phyloP scores from a whole-genome alignment of 2,113 vertebrate species.

The Heliornis fulica region DNA sequence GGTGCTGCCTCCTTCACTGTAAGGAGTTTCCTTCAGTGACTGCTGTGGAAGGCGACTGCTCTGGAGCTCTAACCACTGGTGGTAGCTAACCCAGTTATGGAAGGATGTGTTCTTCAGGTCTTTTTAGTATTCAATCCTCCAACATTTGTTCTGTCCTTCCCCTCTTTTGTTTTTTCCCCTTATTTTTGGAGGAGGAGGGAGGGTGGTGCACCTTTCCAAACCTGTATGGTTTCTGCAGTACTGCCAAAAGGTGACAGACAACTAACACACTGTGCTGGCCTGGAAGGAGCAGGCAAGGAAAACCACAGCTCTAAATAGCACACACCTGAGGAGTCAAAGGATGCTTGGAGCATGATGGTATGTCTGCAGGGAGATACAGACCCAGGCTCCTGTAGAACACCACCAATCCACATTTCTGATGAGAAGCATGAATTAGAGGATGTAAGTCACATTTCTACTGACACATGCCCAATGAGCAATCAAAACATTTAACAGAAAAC shows the following conservation, averaged over 20 bases:
- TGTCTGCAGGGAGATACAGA: neutral
- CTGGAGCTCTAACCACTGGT: neutral
- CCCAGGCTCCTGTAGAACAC: neutral
- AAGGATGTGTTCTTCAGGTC: neutral
- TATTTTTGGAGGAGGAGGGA: neutral
- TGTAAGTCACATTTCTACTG: neutral
- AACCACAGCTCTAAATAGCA: neutral
- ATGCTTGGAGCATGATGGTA: neutral
- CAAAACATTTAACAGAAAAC: neutral
- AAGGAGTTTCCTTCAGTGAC: neutral
- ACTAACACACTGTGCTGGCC: neutral
- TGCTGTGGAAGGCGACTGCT: neutral
- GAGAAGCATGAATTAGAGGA: neutral
- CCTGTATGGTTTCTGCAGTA: rapidly evolving
- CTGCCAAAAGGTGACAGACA: neutral
- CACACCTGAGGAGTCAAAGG: neutral
- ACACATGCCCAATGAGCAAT: neutral
- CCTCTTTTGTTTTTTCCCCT: rapidly evolving
- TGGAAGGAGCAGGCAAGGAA: neutral
- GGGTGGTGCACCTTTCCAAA: neutral
- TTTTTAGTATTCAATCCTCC: neutral
- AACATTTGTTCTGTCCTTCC: neutral
- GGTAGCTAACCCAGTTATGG: neutral
- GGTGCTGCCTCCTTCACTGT: neutral
- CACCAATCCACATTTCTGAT: neutral